Base-by-base conservation (phyloP, 2,113 vertebrate species). In the Panurus biarmicus region DNA sequence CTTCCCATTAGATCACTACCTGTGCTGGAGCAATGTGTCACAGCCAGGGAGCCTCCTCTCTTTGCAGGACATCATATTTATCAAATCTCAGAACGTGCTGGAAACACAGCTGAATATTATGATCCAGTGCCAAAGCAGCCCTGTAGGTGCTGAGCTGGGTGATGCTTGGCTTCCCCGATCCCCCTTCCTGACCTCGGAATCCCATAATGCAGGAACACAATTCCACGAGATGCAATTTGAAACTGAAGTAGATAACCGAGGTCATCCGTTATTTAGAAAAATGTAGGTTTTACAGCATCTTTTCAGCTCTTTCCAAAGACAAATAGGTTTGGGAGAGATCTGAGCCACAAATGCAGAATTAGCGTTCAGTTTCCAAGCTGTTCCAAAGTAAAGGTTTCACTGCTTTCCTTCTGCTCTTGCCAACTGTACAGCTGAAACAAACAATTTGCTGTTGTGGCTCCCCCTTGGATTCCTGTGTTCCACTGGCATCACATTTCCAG, bases 1-100 rank as follows among this genome's bases (percentile, higher is more conserved):
- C 88, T 91, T 94, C 91, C 85, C 83, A 62, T 94, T 42, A 80
- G 80, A 77, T 96, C 94, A 42, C 74, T 94, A 80, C 95, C 95
- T 96, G 94, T 80, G 94, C 94, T 94, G 90, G 87, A 90, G 89
- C 89, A 51, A 1, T 31, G 70, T 95, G 95, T 61, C 89, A 84
- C 28, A 76, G 76, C 74, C 85, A 71, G 85, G 95, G 95, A 97
- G 88, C 88, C 93, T 93, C 84, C 92, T 84, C 53, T 57, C 15
- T 19, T 38, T 66, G 44, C 92, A 87, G 87, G 85, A 69, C 4
- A 6, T 17, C 6, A 8, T 4, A 13, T 38, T 48, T 13, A 17
- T 14, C 42, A 66, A 22, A 38, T 4, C 45, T n/a, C 54, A 24
- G 69, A 77, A 33, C 0, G 4, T 53, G 21, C 44, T 60, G 92